Percentiles rank a stretch among this genome's conserved stretches.
These are phyloP conservation scores for Gymnoscopelus microlampas DNA, from an alignment of 2,797 vertebrate species.

Conservation along the genomic window DNA sequence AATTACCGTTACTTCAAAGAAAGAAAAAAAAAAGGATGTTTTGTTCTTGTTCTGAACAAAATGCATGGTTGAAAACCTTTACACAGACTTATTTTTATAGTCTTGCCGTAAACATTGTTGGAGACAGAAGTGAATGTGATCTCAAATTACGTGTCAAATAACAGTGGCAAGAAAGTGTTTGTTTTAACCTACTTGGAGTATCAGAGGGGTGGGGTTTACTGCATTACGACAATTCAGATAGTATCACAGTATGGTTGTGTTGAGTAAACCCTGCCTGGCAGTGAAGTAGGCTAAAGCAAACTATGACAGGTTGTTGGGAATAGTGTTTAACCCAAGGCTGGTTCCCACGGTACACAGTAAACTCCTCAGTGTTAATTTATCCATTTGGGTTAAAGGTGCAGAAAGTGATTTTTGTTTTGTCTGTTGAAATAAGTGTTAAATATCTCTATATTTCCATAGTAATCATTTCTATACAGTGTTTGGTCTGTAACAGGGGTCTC, in stretches of 20 bases:
- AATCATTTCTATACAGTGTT: too few relatives aligned
- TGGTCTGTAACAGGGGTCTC: too few relatives aligned
- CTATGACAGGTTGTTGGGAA: conserved; percentile 15
- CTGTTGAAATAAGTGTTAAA: too few relatives aligned
- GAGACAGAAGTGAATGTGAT: conserved; percentile 67
- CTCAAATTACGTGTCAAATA: conserved; percentile 43
- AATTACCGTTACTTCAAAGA: conserved; percentile 17
- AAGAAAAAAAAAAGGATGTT: not conserved
- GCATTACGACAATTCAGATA: conserved; percentile 12
- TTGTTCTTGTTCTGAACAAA: conserved; percentile 30
- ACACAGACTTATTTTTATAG: conserved; percentile 51
- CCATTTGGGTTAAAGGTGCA: too few relatives aligned
- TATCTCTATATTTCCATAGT: too few relatives aligned
- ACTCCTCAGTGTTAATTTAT: too few relatives aligned
- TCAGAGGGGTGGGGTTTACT: not conserved
- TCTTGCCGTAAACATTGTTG: conserved; percentile 41
- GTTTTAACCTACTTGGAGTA: not conserved
- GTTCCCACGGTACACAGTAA: conserved; percentile 18
- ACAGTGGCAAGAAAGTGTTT: conserved; percentile 1
- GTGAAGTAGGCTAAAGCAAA: conserved; percentile 30
- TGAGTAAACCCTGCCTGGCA: not conserved
- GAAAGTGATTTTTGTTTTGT: too few relatives aligned
- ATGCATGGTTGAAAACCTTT: conserved; percentile 39
- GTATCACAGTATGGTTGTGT: not conserved
- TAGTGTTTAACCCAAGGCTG: conserved; percentile 24